Evolutionary conservation across 2,113 vertebrate genomes (phyloP), one percentile per base, ranked within the genome.

Genomic region (Drymodes brunneopygia): DNA sequence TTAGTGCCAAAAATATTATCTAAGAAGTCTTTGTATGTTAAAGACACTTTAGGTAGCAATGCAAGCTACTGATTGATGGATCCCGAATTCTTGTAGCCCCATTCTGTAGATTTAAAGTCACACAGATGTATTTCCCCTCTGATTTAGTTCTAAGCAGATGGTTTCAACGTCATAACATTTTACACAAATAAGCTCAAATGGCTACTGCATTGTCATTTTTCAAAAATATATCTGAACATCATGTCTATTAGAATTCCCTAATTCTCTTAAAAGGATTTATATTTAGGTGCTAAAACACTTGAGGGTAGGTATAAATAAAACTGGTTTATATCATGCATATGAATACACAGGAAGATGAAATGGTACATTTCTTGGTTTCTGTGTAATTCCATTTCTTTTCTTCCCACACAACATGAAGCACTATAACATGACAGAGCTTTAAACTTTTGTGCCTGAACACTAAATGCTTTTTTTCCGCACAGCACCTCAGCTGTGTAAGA

Each of bases 81-180:
- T 61, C 15, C 70, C 71, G 77, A 79, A 87, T 73, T 90, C 71
- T 73, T 72, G 78, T n/a, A 96, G 40, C 6, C 6, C 22, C 15
- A 20, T 93, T 88, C 44, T 72, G 27, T 36, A 94, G 42, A 56
- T 92, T 96, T 95, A 93, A 97, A 94, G 38, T 81, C 79, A 51
- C 0, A 0, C 15, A 79, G 24, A 66, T 36, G 47, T 25, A 77
- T 95, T 97, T 90, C 60, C 31, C 11, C 31, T 61, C 79, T 44
- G 84, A 95, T 62, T 51, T 88, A 67, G 81, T 90, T 88, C 45
- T 79, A 86, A 69, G 44, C 67, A 91, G 85, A 87, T 83, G 36
- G 56, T 83, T 94, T 92, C 67, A 94, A 45, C 0, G 1, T 61
- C 36, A 54, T 45, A 77, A 65, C 54, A 40, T 86, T 88, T 87